Evolutionary conservation across 2,113 vertebrate species (phyloP).

Genomic region (Syngnathus floridae): DNA sequence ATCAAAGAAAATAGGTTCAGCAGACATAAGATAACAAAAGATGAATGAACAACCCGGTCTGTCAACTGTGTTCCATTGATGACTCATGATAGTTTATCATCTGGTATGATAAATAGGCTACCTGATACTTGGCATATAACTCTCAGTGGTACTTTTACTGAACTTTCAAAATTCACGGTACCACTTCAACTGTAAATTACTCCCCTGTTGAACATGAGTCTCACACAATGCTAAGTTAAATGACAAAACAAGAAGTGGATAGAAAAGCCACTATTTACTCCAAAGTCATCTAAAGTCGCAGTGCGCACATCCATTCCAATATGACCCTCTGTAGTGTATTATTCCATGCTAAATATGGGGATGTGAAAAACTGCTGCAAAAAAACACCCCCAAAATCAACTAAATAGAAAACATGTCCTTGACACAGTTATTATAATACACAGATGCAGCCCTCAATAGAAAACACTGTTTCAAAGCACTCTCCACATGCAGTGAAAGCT

Average conservation of each 20-base stretch:
- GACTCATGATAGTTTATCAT: not conserved
- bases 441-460: conserved; percentile 24
- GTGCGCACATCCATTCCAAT: conserved; percentile 16
- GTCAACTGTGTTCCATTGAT: not conserved
- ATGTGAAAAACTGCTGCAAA: conserved; percentile 20
- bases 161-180: not conserved
- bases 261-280: not conserved
- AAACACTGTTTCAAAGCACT: conserved; percentile 23
- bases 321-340: conserved; percentile 19
- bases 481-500: conserved; percentile 10
- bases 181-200: not conserved
- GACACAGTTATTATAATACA: conserved; percentile 51
- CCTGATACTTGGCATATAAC: not conserved
- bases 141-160: not conserved
- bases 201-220: not conserved
- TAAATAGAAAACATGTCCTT: conserved; percentile 45
- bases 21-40: not conserved
- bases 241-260: not conserved
- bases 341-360: conserved; percentile 6
- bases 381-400: conserved; percentile 24
- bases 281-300: conserved; percentile 2
- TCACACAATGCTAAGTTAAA: not conserved
- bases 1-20: not conserved
- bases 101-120: not conserved
- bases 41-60: not conserved